A percentile compares a stretch with the other conserved stretches of the same genome.
phyloP scores from a whole-genome alignment of 1,140 invertebrate species.

The Drosophila micromelanica region DNA sequence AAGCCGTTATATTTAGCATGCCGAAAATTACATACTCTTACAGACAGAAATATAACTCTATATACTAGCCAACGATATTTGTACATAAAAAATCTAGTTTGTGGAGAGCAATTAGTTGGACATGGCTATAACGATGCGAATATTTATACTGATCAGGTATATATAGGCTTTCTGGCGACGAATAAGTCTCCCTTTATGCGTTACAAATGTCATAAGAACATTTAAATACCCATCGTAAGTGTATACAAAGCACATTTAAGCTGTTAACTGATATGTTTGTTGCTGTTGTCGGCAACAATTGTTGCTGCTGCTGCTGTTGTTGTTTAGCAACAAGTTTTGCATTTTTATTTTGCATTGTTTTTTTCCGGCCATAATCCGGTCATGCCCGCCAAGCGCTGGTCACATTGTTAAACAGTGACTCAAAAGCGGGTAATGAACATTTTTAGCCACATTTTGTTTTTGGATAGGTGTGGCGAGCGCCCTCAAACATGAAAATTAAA shows the following conservation, averaged over 20 bases:
- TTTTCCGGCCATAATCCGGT: slow-evolving; percentile 32
- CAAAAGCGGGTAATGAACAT: slow-evolving; percentile 47
- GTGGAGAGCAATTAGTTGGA: no score
- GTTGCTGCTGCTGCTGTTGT: slow-evolving; percentile 22
- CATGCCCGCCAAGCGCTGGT: slow-evolving; percentile 34
- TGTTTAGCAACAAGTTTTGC: slow-evolving; percentile 76
- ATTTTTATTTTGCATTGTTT: slow-evolving; percentile 62
- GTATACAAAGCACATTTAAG: slow-evolving; percentile 55
- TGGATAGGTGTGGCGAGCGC: slow-evolving; percentile 39
- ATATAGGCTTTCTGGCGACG: no score
- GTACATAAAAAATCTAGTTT: no score
- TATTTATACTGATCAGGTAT: no score
- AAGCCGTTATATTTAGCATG: neutral
- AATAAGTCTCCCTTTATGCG: slow-evolving; percentile 8
- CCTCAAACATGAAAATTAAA: slow-evolving; percentile 10
- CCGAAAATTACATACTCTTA: neutral
- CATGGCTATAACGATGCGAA: no score
- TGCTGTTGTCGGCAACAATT: slow-evolving; percentile 30
- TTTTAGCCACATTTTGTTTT: slow-evolving; percentile 21
- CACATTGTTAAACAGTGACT: slow-evolving; percentile 65
- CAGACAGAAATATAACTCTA: neutral
- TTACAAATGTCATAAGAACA: neutral
- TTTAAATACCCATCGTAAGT: neutral
- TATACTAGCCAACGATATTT: no score
- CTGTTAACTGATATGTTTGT: slow-evolving; percentile 40